phyloP scores from a whole-genome alignment of 1,140 invertebrate genomes.

The Cyrtorhinus lividipennis region DNA sequence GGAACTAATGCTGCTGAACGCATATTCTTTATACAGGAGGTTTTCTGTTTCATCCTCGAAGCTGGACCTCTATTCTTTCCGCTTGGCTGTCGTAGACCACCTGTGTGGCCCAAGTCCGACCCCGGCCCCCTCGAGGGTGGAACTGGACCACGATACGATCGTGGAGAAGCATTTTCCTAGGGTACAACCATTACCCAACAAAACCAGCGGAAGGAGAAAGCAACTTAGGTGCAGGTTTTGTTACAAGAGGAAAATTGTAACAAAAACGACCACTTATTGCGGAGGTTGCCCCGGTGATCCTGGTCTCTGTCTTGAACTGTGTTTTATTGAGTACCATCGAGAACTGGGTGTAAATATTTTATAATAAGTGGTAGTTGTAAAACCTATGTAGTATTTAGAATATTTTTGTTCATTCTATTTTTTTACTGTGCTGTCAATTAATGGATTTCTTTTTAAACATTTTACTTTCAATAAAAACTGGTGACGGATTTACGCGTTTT shows the following conservation, averaged over 20 bases:
- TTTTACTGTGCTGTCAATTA: too few species aligned
- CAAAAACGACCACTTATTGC: not conserved
- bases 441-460: too few species aligned
- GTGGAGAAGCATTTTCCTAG: not conserved
- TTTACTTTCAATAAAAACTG: not conserved
- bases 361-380: not conserved
- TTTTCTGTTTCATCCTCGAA: constrained; percentile 1
- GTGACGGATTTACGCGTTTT: not conserved
- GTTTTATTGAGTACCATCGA: not conserved
- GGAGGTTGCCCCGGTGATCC: not conserved
- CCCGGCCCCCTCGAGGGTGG: not conserved
- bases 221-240: not conserved
- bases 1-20: not conserved
- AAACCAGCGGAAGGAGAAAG: not conserved
- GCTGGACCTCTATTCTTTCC: not conserved
- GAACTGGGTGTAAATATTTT: not conserved
- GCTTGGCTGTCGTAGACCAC: constrained; percentile 6
- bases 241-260: not conserved
- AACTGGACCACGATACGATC: not conserved
- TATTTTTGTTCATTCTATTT: too few species aligned
- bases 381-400: not conserved
- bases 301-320: not conserved
- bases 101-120: not conserved
- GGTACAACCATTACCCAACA: not conserved
- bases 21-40: not conserved